Evolutionary conservation across 2,797 vertebrate species (phyloP).

Genomic region (Enteromius unitaeniatus): DNA sequence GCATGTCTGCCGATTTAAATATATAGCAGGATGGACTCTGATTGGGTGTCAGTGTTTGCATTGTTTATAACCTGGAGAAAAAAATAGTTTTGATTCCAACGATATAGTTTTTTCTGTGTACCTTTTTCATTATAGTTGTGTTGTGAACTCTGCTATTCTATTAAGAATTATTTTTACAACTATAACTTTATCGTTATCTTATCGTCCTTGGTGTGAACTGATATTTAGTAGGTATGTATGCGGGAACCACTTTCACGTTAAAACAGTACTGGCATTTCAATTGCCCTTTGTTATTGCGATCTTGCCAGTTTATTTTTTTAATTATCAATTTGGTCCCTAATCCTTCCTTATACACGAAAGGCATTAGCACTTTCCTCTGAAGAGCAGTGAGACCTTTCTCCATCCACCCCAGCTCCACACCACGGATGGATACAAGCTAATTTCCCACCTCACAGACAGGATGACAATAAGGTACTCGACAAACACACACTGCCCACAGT

Average conservation of each 20-base stretch:
- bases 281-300: constrained; percentile 51
- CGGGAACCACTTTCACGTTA: background rate
- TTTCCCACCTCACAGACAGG: constrained; percentile 20
- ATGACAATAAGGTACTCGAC: constrained; percentile 27
- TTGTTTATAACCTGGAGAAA: no score
- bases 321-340: constrained; percentile 66
- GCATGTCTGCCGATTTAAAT: no score
- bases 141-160: no score
- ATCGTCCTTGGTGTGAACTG: no score
- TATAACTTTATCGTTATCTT: no score
- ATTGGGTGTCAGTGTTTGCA: no score
- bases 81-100: no score
- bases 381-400: constrained; percentile 53
- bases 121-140: no score
- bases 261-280: constrained; percentile 57
- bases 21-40: no score
- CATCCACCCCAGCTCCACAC: constrained; percentile 32
- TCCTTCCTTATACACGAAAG: constrained; percentile 41
- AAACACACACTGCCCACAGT: constrained; percentile 4
- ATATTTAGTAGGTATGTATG: background rate
- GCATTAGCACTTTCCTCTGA: constrained; percentile 55
- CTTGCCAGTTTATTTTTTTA: constrained; percentile 49
- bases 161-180: no score
- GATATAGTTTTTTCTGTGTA: no score
- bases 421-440: constrained; percentile 23